Evolutionary conservation across 2,113 vertebrate species (phyloP), one percentile per base, ranked within the genome.

Genomic region (Tychaedon coryphoeus): DNA sequence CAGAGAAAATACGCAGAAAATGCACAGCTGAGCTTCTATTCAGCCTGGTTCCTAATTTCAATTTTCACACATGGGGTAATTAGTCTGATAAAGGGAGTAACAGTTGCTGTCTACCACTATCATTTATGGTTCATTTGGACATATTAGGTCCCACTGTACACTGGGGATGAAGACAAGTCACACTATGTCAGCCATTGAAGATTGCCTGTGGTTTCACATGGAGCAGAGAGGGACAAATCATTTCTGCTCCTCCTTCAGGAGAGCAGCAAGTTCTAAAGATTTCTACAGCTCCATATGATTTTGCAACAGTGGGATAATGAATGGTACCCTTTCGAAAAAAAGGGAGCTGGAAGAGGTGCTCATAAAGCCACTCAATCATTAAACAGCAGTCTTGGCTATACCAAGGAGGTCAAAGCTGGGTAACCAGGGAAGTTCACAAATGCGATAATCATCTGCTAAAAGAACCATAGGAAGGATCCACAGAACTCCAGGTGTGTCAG

Each of bases 121-220:
- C 23, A 82, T 78, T 92, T 75, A 57, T 31, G 71, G 15, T 89
- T 89, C 36, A 64, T 91, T 87, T 84, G 80, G 36, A 81, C 48
- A 8, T 91, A 42, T 57, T 81, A 75, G 36, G 23, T 58, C 88
- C 43, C 45, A 10, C 9, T 66, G 64, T 74, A 84, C 22, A 4
- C n/a, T 78, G 65, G 15, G 19, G 34, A 69, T 38, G 74, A 74
- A 90, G 65, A 50, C 10, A 3, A 90, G 42, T 67, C 67, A 65
- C 47, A 51, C 62, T 83, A 15, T 38, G 47, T 76, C 76, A 93
- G 65, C 22, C 9, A 10, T 19, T 53, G 71, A 82, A 65, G 45
- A 65, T 51, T 92, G 45, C 12, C 31, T 67, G 48, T 31, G 24
- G 28, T 85, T 93, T 94, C 70, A 70, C 33, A 45, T 6, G 62